A percentile compares a stretch with the other conserved stretches of the same genome.
phyloP scores from a whole-genome alignment of 1,140 invertebrate species.

The Helicoverpa armigera region DNA sequence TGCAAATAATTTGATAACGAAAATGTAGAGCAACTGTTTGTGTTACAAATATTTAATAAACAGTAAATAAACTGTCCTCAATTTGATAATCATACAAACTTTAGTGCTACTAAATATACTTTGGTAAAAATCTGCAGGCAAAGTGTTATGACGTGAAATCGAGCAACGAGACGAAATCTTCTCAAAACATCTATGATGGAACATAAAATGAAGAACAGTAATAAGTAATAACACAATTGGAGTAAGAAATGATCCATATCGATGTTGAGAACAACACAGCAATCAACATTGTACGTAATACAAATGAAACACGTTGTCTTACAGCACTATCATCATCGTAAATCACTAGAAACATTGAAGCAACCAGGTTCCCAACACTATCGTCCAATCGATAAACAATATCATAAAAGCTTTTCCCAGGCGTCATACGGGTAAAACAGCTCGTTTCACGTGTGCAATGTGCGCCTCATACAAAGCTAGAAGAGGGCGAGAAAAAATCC shows the following conservation, averaged over 20 bases:
- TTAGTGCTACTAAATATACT: too few relatives aligned
- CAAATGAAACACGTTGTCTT: conserved; percentile 38
- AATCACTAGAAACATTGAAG: conserved; percentile 46
- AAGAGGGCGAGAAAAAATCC: conserved; percentile 67
- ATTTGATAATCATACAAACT: neutral
- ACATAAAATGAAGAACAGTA: neutral
- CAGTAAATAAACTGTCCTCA: neutral
- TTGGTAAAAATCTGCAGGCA: too few relatives aligned
- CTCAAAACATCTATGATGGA: neutral
- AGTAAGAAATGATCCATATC: conserved; percentile 33
- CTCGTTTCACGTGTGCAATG: conserved; percentile 48
- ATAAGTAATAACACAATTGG: conserved; percentile 4
- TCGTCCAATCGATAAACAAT: conserved; percentile 60
- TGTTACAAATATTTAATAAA: conserved; percentile 4
- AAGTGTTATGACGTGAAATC: too few relatives aligned
- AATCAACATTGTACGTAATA: conserved; percentile 34
- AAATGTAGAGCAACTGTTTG: conserved; percentile 1
- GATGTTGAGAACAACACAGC: conserved; percentile 16
- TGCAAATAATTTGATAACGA: neutral
- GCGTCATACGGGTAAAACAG: conserved; percentile 60
- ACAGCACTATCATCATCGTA: conserved; percentile 34
- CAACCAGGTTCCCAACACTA: conserved; percentile 47
- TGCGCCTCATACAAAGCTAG: conserved; percentile 65
- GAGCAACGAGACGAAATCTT: neutral
- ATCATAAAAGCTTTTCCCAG: conserved; percentile 60